Base-by-base conservation (phyloP, 2,797 vertebrate genomes). In the Natrix natrix region DNA sequence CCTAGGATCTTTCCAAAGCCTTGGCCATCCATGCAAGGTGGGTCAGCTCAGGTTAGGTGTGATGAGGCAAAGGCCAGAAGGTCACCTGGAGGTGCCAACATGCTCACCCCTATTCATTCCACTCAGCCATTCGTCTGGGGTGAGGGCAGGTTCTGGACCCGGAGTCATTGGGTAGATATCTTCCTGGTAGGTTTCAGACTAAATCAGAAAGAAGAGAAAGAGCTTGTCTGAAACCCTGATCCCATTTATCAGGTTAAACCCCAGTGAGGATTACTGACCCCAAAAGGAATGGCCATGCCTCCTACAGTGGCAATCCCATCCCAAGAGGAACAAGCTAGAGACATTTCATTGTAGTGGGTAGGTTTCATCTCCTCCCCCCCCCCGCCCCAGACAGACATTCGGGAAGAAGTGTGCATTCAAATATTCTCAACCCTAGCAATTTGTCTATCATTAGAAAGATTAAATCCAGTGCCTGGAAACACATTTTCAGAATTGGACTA, bases 121-220 rank as follows among this genome's bases (percentile, higher is more conserved):
- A 0, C 98, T 99, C 93, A 99, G 98, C 99, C 99, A 99, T 92
- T 99, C 99, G 0, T 98, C 98, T 0, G 99, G 99, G 0, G 98
- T 98, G 94, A 99, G 97, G 0, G 99, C 99, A 0, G 99, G 99
- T 95, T 99, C 98, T 0, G 97, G 99, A 74, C 99, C 99, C 0
- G 99, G 97, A 0, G 99, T 99, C 99, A 99, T 99, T 10, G 99
- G 99, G 95, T 99, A 99, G 96, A 99, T 99, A 96, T 99, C 99
- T 95, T 99, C 99, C 95, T 99, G 99, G 98, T 99, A 99, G 0
- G 99, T 99, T 97, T 99, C 99, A 0, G 99, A 99, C 99, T 99
- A 96, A 87, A 97, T 86, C 88, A 1, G n/a, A 92, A 24, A 88
- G 86, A 87, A 52, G 86, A 91, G 37, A 8, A 0, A 0, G 1